phyloP scores from a whole-genome alignment of 1,140 invertebrate genomes.

The Drosophila repletoides region DNA sequence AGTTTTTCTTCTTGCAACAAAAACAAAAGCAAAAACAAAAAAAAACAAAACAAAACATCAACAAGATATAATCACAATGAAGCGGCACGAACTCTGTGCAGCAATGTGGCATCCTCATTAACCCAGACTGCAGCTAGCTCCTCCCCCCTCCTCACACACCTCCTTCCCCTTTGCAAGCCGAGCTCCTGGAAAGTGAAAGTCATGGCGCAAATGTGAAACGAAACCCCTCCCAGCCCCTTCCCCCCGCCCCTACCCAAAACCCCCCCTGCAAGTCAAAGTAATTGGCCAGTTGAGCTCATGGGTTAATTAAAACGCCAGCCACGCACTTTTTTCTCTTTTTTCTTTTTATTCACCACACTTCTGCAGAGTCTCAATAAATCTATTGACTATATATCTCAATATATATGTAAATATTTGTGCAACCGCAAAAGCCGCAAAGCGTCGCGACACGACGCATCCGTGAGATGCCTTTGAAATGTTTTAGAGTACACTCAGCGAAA shows the following conservation, averaged over 20 bases:
- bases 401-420: slow-evolving; percentile 66
- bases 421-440: slow-evolving; percentile 67
- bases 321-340: slow-evolving; percentile 31
- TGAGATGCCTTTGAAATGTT: slow-evolving; percentile 78
- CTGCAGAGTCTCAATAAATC: slow-evolving; percentile 38
- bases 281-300: slow-evolving; percentile 51
- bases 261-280: slow-evolving; percentile 35
- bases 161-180: background rate
- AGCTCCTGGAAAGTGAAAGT: slow-evolving; percentile 66
- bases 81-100: slow-evolving; percentile 75
- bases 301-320: slow-evolving; percentile 52
- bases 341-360: no score
- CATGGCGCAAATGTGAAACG: slow-evolving; percentile 71
- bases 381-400: slow-evolving; percentile 23
- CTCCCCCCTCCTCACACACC: background rate
- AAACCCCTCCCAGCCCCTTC: slow-evolving; percentile 10
- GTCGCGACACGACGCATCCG: slow-evolving; percentile 56
- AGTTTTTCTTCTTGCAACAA: slow-evolving; percentile 41
- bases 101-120: slow-evolving; percentile 80
- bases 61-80: slow-evolving; percentile 69
- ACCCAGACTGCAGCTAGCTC: slow-evolving; percentile 43
- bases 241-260: background rate
- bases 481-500: slow-evolving; percentile 17
- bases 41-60: no score
- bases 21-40: slow-evolving; percentile 37